These are phyloP conservation scores for Ethmia dodecea DNA, from an alignment of 2,888 invertebrate genomes.

Conservation along the genomic window DNA sequence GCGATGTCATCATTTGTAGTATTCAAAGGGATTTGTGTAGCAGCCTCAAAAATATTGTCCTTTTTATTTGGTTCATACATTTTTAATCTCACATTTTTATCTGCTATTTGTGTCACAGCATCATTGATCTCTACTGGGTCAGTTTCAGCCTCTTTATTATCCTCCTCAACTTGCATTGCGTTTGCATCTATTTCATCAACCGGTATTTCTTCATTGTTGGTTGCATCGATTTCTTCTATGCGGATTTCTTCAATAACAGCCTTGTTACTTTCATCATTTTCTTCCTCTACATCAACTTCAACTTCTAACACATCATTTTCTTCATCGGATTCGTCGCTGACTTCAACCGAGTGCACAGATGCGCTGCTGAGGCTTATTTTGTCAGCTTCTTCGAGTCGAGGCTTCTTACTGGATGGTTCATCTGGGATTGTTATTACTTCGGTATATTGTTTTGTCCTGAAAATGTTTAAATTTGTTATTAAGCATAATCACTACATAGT, in stretches of 20 bases:
- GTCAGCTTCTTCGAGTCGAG: slow-evolving; percentile 35
- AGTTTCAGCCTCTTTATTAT: slow-evolving; percentile 1
- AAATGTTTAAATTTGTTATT: background rate
- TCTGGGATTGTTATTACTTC: slow-evolving; percentile 39
- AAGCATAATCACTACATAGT: no score
- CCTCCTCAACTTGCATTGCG: background rate
- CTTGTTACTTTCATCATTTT: slow-evolving; percentile 10
- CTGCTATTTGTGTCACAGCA: background rate
- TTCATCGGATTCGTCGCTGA: slow-evolving; percentile 38
- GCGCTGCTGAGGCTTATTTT: slow-evolving; percentile 58
- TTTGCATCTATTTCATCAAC: slow-evolving; percentile 3
- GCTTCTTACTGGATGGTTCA: slow-evolving; percentile 47
- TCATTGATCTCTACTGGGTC: slow-evolving; percentile 3
- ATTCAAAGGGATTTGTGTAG: slow-evolving; percentile 43
- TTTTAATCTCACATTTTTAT: background rate
- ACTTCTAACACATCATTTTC: slow-evolving; percentile 20
- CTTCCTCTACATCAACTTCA: slow-evolving; percentile 7
- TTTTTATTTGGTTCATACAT: background rate
- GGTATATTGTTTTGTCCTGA: slow-evolving; percentile 12
- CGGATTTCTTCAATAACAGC: background rate
- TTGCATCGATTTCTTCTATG: background rate
- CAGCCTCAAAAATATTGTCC: slow-evolving; percentile 35
- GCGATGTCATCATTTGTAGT: slow-evolving; percentile 31
- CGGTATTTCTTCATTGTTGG: background rate
- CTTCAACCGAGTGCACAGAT: slow-evolving; percentile 41